Conservation (phyloP, 2,113 vertebrate genomes). For the Proteles cristata region DNA sequence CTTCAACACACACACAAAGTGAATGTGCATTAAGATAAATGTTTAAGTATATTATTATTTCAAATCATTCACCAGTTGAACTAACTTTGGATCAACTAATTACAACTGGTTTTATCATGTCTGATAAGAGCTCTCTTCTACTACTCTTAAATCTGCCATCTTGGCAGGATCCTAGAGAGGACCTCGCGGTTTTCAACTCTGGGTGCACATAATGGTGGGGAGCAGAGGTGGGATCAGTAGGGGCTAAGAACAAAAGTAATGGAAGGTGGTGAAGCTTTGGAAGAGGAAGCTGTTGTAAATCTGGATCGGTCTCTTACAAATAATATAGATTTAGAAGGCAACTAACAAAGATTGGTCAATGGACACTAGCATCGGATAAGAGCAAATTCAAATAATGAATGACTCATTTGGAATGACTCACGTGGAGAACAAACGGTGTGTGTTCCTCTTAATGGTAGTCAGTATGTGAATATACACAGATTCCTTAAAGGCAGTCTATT, state of each 20-base stretch:
- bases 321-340: background rate
- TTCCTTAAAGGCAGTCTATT: background rate
- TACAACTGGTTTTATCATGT: background rate
- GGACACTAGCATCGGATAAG: background rate
- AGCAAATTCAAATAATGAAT: background rate
- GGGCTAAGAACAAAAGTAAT: background rate
- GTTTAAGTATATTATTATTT: background rate
- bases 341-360: background rate
- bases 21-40: background rate
- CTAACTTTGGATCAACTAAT: background rate
- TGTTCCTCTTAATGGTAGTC: background rate
- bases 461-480: background rate
- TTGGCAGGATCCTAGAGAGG: background rate
- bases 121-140: background rate
- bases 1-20: background rate
- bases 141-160: background rate
- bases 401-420: background rate
- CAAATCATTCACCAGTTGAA: background rate
- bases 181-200: background rate
- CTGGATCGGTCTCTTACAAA: background rate
- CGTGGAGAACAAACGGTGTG: background rate
- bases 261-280: background rate
- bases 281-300: background rate
- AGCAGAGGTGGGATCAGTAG: background rate
- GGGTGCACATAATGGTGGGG: accelerated